A percentile compares a stretch with the other conserved stretches of the same genome.
phyloP scores from a whole-genome alignment of 2,888 invertebrate genomes.

The Brachynemurus nebulosus region DNA sequence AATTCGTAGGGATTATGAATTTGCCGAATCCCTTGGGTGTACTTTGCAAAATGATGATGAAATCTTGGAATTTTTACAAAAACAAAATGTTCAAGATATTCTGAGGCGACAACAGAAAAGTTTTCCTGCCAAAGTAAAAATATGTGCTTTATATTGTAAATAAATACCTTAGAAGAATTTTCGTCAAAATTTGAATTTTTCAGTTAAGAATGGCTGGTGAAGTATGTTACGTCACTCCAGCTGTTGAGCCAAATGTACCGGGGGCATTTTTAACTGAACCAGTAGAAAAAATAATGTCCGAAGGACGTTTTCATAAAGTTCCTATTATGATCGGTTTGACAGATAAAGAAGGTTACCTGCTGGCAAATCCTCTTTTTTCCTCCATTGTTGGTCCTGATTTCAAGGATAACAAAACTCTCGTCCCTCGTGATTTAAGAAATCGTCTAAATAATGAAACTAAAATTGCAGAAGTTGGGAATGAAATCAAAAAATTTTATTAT shows the following conservation, averaged over 20 bases:
- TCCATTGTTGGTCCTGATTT: background rate
- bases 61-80: background rate
- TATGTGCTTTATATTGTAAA: no score
- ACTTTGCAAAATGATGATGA: background rate
- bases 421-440: background rate
- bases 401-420: background rate
- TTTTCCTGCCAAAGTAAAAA: no score
- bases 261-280: background rate
- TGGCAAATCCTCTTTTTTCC: background rate
- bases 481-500: background rate
- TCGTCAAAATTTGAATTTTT: no score
- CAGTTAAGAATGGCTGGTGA: no score
- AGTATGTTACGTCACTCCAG: background rate
- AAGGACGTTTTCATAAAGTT: background rate
- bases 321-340: background rate
- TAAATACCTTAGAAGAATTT: no score
- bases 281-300: background rate
- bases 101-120: no score
- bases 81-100: background rate
- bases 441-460: background rate
- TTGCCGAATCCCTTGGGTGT: background rate
- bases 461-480: background rate
- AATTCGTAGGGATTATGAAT: background rate
- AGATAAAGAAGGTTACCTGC: background rate
- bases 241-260: background rate